phyloP scores from a whole-genome alignment of 1,140 invertebrate species.

The Drosophila setifemur region DNA sequence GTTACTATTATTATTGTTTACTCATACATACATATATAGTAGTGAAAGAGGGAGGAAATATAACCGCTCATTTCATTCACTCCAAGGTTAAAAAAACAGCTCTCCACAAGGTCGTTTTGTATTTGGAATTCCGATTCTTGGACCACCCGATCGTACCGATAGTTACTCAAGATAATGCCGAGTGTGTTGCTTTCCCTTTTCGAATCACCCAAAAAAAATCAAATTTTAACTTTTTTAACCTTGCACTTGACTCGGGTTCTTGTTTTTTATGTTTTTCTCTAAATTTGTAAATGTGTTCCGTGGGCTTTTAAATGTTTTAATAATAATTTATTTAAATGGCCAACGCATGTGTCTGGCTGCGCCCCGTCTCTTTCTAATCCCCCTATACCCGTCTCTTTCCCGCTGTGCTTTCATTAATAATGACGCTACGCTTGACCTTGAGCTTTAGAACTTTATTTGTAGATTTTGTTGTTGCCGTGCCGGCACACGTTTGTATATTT shows the following conservation, averaged over 20 bases:
- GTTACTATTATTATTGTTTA: slow-evolving; percentile 63
- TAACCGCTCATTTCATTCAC: slow-evolving; percentile 50
- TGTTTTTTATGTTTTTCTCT: background rate
- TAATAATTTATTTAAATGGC: slow-evolving; percentile 74
- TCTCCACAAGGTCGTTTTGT: slow-evolving; percentile 71
- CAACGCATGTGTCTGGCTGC: slow-evolving; percentile 51
- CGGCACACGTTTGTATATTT: slow-evolving; percentile 69
- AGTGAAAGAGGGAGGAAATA: slow-evolving; percentile 29
- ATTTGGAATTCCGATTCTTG: slow-evolving; percentile 22
- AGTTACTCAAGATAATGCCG: too few relatives aligned
- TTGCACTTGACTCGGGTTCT: slow-evolving; percentile 71
- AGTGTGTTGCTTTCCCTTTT: background rate
- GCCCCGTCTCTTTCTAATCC: background rate
- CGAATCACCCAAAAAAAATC: slow-evolving; percentile 8
- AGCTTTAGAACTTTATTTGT: slow-evolving; percentile 65
- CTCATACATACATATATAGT: too few relatives aligned
- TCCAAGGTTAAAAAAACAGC: slow-evolving; percentile 82
- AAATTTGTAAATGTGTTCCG: background rate
- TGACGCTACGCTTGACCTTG: slow-evolving; percentile 78
- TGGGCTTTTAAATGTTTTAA: slow-evolving; percentile 41
- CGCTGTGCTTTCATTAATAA: slow-evolving; percentile 72
- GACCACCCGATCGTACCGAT: slow-evolving; percentile 43
- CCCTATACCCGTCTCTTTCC: slow-evolving; percentile 7
- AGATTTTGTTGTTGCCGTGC: slow-evolving; percentile 42
- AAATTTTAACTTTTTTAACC: slow-evolving; percentile 43